These are phyloP conservation scores for Atractosteus spatula DNA, from an alignment of 2,113 vertebrate genomes.

Conservation along the genomic window DNA sequence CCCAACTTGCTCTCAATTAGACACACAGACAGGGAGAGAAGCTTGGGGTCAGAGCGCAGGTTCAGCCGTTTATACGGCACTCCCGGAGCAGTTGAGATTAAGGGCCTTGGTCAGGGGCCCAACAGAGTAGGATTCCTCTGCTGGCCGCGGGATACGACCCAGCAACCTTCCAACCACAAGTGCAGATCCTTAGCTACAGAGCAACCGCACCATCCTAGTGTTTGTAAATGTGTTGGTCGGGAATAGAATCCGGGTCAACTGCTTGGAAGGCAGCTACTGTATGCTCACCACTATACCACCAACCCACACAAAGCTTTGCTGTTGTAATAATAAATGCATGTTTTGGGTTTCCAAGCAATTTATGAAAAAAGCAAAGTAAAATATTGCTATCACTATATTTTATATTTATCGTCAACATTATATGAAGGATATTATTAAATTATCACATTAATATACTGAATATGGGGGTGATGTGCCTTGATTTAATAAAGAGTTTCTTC, in stretches of 20 bases:
- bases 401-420: conserved; percentile 13
- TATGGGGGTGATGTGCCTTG: conserved; percentile 24
- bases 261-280: conserved; percentile 1
- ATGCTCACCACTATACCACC: no score
- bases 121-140: no score
- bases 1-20: no score
- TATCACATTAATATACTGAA: conserved; percentile 32
- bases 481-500: conserved; percentile 32
- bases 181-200: no score
- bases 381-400: background rate
- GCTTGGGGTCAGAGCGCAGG: no score
- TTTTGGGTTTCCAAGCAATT: background rate
- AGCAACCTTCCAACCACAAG: no score
- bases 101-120: no score
- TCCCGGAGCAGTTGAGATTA: no score
- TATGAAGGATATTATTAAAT: conserved; percentile 27
- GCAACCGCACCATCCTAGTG: no score
- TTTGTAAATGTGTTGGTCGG: background rate
- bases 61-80: no score
- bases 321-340: conserved; percentile 19
- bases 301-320: background rate
- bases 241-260: background rate
- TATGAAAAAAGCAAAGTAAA: conserved; percentile 12
- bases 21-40: no score
- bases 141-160: no score